A percentile compares a stretch with the other conserved stretches of the same genome.
Conservation (phyloP, 1,140 invertebrate species). For the Bombus pyrosoma region DNA sequence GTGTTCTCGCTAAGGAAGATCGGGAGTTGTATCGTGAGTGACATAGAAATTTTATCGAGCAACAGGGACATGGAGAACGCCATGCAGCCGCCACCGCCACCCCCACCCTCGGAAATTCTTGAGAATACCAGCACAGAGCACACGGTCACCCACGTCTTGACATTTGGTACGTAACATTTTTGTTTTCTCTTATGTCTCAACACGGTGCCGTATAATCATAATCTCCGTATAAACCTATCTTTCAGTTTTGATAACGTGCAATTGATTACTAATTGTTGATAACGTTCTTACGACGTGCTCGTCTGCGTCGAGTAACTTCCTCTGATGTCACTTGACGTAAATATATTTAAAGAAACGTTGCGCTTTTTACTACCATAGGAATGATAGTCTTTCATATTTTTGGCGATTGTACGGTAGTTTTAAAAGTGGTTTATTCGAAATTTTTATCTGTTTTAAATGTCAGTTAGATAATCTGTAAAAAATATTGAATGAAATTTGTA, state of each 20-base stretch:
- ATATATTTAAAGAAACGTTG: background rate
- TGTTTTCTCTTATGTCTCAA: background rate
- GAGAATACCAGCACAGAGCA: constrained; percentile 79
- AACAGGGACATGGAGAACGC: constrained; percentile 67
- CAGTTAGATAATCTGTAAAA: background rate
- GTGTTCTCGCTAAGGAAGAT: constrained; percentile 20
- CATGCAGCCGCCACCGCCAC: constrained; percentile 69
- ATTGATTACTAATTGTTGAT: constrained; percentile 27
- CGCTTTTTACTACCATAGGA: background rate
- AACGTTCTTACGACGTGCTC: background rate
- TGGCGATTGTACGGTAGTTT: background rate
- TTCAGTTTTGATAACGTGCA: constrained; percentile 4
- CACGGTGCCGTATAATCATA: background rate
- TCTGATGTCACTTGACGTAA: background rate
- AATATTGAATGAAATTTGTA: background rate
- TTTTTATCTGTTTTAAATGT: background rate
- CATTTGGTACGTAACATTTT: constrained; percentile 81
- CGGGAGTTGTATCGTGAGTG: constrained; percentile 8
- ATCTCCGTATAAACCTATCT: constrained; percentile 23
- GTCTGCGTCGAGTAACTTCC: background rate
- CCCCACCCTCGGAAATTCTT: constrained; percentile 60
- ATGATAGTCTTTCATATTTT: background rate
- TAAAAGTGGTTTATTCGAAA: background rate
- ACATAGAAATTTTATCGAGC: constrained; percentile 16
- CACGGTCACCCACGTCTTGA: constrained; percentile 84